phyloP scores from a whole-genome alignment of 2,113 vertebrate species.

The Antennarius striatus region DNA sequence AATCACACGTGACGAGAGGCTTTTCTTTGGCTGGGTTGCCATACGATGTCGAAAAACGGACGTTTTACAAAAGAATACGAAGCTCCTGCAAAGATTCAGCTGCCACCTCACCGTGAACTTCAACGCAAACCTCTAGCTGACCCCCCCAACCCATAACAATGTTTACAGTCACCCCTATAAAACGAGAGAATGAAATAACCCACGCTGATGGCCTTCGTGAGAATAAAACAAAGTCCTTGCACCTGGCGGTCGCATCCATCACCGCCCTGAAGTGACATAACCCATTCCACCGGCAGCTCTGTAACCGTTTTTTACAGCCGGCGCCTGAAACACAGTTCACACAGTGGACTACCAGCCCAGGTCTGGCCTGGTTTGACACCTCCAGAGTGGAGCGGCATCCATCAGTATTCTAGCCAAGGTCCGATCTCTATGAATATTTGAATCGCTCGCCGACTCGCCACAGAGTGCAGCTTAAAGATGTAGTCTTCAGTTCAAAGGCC shows the following conservation, averaged over 20 bases:
- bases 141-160: slow-evolving; percentile 29
- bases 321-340: slow-evolving; percentile 32
- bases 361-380: slow-evolving; percentile 26
- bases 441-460: slow-evolving; percentile 47
- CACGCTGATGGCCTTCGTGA: slow-evolving; percentile 39
- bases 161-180: slow-evolving; percentile 39
- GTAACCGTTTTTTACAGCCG: slow-evolving; percentile 41
- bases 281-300: slow-evolving; percentile 25
- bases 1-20: slow-evolving; percentile 28
- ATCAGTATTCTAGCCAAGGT: slow-evolving; percentile 64
- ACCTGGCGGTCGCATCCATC: slow-evolving; percentile 33
- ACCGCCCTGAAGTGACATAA: slow-evolving; percentile 30
- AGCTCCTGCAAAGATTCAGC: slow-evolving; percentile 1
- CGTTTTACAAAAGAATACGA: slow-evolving; percentile 11
- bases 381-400: slow-evolving; percentile 19
- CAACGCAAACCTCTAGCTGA: slow-evolving; percentile 35
- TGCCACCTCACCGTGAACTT: slow-evolving; percentile 49
- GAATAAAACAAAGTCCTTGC: slow-evolving; percentile 54
- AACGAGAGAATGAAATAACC: not conserved
- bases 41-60: slow-evolving; percentile 29
- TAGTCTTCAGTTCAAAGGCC: slow-evolving; percentile 69
- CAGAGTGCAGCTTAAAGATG: slow-evolving; percentile 42
- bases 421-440: slow-evolving; percentile 67
- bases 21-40: slow-evolving; percentile 27
- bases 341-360: slow-evolving; percentile 1